phyloP scores from a whole-genome alignment of 2,888 invertebrate genomes.

The Xiphydria camelus region DNA sequence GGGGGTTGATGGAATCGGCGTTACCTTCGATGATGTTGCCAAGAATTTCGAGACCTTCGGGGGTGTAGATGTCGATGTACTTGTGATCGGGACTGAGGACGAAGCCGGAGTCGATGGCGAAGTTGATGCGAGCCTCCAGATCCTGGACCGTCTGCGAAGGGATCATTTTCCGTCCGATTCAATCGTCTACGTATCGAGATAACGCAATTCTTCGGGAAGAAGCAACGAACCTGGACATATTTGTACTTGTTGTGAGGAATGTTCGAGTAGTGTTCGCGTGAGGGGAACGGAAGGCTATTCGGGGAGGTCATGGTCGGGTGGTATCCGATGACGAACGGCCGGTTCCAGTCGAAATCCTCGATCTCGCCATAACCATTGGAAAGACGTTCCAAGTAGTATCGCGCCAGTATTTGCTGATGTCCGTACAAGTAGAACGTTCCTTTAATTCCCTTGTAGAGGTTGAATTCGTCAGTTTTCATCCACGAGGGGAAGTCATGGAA shows the following conservation, averaged over 20 bases:
- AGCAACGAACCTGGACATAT: background rate
- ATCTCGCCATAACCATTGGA: slow-evolving; percentile 65
- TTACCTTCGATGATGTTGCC: slow-evolving; percentile 24
- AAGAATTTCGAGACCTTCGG: slow-evolving; percentile 28
- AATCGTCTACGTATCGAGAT: background rate
- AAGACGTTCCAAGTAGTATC: slow-evolving; percentile 69
- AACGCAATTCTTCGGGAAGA: background rate
- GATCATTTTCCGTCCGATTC: background rate
- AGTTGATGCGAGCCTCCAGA: slow-evolving; percentile 32
- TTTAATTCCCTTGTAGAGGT: slow-evolving; percentile 60
- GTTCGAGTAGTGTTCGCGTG: slow-evolving; percentile 58
- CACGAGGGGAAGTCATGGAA: slow-evolving; percentile 66
- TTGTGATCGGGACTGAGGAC: slow-evolving; percentile 14
- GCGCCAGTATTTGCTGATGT: slow-evolving; percentile 68
- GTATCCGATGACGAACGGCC: slow-evolving; percentile 59
- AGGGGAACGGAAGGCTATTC: slow-evolving; percentile 63
- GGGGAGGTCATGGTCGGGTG: slow-evolving; percentile 64
- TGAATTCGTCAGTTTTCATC: slow-evolving; percentile 59
- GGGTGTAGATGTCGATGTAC: slow-evolving; percentile 21
- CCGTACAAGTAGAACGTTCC: slow-evolving; percentile 67
- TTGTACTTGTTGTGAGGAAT: slow-evolving; percentile 16
- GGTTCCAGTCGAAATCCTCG: slow-evolving; percentile 61
- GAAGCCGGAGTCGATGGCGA: slow-evolving; percentile 37
- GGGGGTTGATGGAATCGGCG: slow-evolving; percentile 19
- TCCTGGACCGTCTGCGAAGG: slow-evolving; percentile 7